Evolutionary conservation across 2,797 vertebrate genomes (phyloP).

Genomic region (Zenarchopterus dispar): DNA sequence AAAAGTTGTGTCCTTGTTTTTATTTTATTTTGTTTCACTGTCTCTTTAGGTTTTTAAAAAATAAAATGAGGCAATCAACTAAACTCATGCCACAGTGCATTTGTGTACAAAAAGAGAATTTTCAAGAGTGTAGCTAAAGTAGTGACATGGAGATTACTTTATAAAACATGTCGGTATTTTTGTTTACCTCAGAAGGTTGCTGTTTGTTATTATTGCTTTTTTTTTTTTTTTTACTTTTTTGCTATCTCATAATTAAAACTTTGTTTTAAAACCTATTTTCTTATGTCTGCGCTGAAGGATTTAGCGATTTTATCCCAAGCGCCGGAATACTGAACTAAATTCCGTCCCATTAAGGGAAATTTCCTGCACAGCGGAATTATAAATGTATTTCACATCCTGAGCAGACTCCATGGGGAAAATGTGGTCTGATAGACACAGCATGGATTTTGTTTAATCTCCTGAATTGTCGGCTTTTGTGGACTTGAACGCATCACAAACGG

Average conservation of each 20-base stretch:
- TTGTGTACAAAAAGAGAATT: not conserved
- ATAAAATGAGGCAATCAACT: slow-evolving; percentile 3
- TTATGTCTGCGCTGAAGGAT: too few species aligned
- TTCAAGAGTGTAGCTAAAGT: too few species aligned
- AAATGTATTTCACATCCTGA: too few species aligned
- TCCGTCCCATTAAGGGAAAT: not conserved
- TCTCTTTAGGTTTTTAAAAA: not conserved
- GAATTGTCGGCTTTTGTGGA: not conserved
- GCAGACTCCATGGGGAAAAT: not conserved
- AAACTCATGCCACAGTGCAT: not conserved
- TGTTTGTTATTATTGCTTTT: too few species aligned
- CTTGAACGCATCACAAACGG: not conserved
- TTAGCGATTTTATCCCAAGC: too few species aligned
- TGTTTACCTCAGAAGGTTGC: too few species aligned
- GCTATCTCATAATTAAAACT: too few species aligned
- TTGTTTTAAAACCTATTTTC: too few species aligned
- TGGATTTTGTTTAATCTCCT: not conserved
- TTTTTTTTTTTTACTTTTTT: too few species aligned
- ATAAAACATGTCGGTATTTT: too few species aligned
- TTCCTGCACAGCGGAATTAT: not conserved
- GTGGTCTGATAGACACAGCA: not conserved
- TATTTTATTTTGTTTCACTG: not conserved
- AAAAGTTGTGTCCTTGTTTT: not conserved
- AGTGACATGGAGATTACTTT: too few species aligned
- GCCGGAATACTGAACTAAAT: too few species aligned